A percentile compares a stretch with the other conserved stretches of the same genome.
Conservation (phyloP, 2,888 invertebrate genomes). For the Tridacna gigas region DNA sequence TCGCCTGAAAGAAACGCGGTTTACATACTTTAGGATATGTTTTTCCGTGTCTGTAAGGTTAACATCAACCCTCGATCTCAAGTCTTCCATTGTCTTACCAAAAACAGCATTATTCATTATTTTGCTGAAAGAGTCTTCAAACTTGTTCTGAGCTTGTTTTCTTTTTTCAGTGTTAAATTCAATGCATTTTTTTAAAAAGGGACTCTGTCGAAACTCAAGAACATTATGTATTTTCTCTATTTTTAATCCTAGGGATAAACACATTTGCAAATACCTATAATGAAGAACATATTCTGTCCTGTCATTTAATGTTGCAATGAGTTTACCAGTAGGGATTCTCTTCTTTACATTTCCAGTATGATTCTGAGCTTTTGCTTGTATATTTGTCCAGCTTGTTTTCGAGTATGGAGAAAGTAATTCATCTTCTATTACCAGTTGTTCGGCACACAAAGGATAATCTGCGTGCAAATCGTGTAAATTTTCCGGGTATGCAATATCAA, state of each 20-base stretch:
- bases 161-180: conserved; percentile 69
- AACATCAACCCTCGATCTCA: conserved; percentile 78
- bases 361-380: not conserved
- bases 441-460: conserved; percentile 12
- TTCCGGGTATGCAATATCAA: not conserved
- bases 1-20: not conserved
- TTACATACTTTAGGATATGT: not conserved
- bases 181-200: conserved; percentile 69
- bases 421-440: not conserved
- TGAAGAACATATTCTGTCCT: not conserved
- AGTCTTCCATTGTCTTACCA: conserved; percentile 85
- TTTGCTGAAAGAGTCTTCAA: conserved; percentile 79
- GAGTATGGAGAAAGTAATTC: conserved; percentile 6
- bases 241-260: conserved; percentile 1
- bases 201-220: conserved; percentile 74
- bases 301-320: not conserved
- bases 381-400: not conserved
- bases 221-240: conserved; percentile 72
- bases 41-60: not conserved
- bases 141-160: conserved; percentile 74
- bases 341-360: no score
- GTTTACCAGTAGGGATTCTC: not conserved
- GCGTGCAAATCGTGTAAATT: conserved; percentile 11
- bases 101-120: conserved; percentile 76
- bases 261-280: not conserved